A percentile compares a stretch with the other conserved stretches of the same genome.
Conservation (phyloP, 1,140 invertebrate species). For the Yoshiicerus persimilis region DNA sequence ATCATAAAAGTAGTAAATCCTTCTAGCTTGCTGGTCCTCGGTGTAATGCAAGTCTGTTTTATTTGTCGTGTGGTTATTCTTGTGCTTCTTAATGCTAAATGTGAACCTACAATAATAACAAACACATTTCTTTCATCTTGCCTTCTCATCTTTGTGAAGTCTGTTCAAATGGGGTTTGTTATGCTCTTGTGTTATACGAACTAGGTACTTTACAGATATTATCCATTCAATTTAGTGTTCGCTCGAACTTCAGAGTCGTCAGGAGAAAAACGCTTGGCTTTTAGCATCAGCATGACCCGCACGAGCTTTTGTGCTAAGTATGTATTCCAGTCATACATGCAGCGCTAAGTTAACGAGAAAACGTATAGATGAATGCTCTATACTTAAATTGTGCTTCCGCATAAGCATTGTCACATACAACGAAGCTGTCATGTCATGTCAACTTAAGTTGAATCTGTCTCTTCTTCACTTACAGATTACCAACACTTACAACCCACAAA, state of each 20-base stretch:
- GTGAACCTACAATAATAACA: not conserved
- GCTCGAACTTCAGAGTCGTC: not conserved
- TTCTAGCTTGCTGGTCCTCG: not conserved
- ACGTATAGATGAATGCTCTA: not conserved
- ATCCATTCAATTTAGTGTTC: not conserved
- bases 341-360: not conserved
- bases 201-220: not conserved
- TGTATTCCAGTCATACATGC: not conserved
- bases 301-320: not conserved
- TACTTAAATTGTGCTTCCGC: not conserved
- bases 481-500: not conserved
- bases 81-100: not conserved
- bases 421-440: not conserved
- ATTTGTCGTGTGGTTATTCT: not conserved
- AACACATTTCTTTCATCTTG: constrained; percentile 11
- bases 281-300: not conserved
- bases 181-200: not conserved
- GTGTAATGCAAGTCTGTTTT: not conserved
- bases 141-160: not conserved
- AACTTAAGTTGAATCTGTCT: not conserved
- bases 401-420: not conserved
- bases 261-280: not conserved
- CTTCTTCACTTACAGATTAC: not conserved
- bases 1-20: not conserved
- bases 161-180: not conserved